Percentiles rank a stretch among this genome's conserved stretches.
These are phyloP conservation scores for Drosophila limbata DNA, from an alignment of 2,888 invertebrate species.

Conservation along the genomic window DNA sequence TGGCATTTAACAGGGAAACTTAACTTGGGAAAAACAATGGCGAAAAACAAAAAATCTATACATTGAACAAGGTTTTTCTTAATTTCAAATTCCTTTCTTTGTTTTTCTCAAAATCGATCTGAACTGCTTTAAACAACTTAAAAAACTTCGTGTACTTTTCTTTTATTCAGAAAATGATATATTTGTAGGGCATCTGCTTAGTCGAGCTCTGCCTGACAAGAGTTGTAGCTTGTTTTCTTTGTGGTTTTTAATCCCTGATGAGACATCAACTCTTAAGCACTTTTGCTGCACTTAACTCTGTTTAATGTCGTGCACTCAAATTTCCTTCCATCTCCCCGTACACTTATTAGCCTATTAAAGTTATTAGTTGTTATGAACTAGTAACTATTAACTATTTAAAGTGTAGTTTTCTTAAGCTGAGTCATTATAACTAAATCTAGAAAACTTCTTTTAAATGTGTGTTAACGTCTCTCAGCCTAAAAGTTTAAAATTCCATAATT, in stretches of 20 bases:
- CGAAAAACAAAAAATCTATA: background rate
- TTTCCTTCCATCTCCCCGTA: background rate
- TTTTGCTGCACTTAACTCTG: constrained; percentile 10
- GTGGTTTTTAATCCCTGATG: constrained; percentile 20
- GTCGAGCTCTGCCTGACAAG: background rate
- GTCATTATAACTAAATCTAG: background rate
- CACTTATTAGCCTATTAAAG: constrained; percentile 20
- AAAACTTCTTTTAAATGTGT: background rate
- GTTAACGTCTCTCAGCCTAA: background rate
- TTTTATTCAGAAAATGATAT: background rate
- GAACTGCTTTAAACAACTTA: background rate
- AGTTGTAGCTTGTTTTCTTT: constrained; percentile 11
- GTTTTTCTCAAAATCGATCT: no score
- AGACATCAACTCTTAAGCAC: constrained; percentile 16
- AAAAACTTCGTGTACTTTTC: background rate
- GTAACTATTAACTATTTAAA: constrained; percentile 2
- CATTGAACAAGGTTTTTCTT: background rate
- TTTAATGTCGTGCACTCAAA: constrained; percentile 1
- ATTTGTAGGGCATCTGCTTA: background rate
- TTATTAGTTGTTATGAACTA: constrained; percentile 6
- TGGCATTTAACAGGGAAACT: no score
- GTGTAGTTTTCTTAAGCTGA: background rate
- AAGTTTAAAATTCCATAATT: background rate
- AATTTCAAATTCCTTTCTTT: background rate
- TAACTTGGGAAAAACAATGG: no score